Conservation (phyloP, 2,888 invertebrate genomes). For the Melanophora roralis region DNA sequence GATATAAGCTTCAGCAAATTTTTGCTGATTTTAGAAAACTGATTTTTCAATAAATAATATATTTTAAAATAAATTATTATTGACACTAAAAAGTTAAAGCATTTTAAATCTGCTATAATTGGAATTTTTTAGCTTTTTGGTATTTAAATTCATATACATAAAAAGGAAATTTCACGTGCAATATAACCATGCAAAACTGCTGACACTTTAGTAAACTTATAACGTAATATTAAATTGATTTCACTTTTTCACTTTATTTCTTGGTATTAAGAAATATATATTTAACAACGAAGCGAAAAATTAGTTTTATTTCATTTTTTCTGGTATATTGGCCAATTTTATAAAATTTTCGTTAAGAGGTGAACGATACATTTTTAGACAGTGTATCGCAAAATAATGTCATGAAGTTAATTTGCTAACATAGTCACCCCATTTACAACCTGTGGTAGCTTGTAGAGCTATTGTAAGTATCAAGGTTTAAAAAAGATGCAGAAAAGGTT, state of each 20-base stretch:
- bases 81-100: neutral
- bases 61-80: neutral
- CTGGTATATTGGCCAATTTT: constrained; percentile 73
- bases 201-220: constrained; percentile 36
- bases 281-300: constrained; percentile 73
- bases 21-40: constrained; percentile 6
- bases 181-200: constrained; percentile 25
- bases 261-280: constrained; percentile 62
- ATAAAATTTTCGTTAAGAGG: constrained; percentile 69
- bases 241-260: constrained; percentile 26
- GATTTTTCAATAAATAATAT: neutral
- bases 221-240: constrained; percentile 63
- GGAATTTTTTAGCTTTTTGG: neutral
- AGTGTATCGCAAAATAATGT: too few relatives aligned
- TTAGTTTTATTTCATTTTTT: constrained; percentile 72
- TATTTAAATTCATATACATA: neutral
- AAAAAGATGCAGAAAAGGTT: too few relatives aligned
- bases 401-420: too few relatives aligned
- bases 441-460: too few relatives aligned
- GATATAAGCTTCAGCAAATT: too few relatives aligned
- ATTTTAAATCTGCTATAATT: constrained; percentile 20
- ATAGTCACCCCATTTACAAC: too few relatives aligned
- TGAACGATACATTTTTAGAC: too few relatives aligned
- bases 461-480: too few relatives aligned
- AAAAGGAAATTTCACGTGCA: neutral